Evolutionary conservation across 2,797 vertebrate genomes (phyloP).

Genomic region (Mallotus villosus): DNA sequence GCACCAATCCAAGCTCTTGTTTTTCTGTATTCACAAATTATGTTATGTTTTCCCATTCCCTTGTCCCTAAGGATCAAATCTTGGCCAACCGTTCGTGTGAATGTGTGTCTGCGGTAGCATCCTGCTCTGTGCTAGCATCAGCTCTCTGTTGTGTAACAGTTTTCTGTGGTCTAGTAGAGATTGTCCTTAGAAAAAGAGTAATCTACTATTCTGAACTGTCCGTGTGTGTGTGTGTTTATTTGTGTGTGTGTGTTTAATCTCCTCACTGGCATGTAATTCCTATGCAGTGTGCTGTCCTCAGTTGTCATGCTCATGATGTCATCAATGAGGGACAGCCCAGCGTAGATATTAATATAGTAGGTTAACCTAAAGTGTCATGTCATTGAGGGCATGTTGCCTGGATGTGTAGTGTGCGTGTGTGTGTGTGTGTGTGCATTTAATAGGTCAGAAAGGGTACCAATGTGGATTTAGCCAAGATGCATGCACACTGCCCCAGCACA

Average conservation of each 20-base stretch:
- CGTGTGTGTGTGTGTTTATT: conserved; percentile 1
- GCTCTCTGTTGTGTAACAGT: conserved; percentile 33
- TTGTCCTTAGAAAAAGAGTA: conserved; percentile 28
- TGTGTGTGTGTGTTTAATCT: conserved; percentile 38
- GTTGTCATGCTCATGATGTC: conserved; percentile 31
- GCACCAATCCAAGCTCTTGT: conserved; percentile 67
- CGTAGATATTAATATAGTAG: conserved; percentile 31
- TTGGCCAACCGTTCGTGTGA: conserved; percentile 32
- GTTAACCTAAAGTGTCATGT: conserved; percentile 38
- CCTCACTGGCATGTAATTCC: conserved; percentile 53
- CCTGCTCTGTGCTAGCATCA: conserved; percentile 23
- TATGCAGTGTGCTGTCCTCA: conserved; percentile 39
- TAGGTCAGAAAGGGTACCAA: too few relatives aligned
- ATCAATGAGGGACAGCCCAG: conserved; percentile 6
- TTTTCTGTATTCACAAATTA: conserved; percentile 67
- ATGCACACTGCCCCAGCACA: too few relatives aligned
- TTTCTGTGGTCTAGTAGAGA: conserved; percentile 37
- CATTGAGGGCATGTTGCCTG: background rate
- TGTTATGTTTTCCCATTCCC: conserved; percentile 60
- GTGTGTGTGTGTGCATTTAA: background rate
- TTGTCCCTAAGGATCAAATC: conserved; percentile 66
- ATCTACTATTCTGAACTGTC: conserved; percentile 5
- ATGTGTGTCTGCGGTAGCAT: conserved; percentile 9
- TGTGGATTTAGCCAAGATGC: too few relatives aligned
- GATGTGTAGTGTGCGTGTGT: background rate